These are phyloP conservation scores for Margarornis squamiger DNA, from an alignment of 2,797 vertebrate species.

Conservation along the genomic window DNA sequence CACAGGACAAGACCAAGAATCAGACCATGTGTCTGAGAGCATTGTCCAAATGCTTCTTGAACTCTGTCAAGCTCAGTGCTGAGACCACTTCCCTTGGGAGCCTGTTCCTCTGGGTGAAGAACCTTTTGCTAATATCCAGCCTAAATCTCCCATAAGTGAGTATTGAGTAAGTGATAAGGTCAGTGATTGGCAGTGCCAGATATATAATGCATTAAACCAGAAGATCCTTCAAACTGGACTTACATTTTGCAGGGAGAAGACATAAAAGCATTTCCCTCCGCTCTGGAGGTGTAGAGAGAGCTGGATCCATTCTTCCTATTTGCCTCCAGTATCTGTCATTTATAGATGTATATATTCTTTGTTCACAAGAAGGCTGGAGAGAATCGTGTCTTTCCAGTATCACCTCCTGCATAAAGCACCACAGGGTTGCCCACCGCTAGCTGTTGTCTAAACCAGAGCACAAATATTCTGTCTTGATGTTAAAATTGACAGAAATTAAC, in stretches of 20 bases:
- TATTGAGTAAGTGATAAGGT: not conserved
- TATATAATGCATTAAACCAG: not conserved
- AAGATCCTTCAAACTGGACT: not conserved
- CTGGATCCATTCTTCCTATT: not conserved
- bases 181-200: not conserved
- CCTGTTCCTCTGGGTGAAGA: not conserved
- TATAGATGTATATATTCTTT: not conserved
- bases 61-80: not conserved
- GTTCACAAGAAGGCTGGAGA: not conserved
- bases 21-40: not conserved
- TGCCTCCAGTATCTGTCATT: not conserved
- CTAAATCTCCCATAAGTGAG: not conserved
- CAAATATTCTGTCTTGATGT: not conserved
- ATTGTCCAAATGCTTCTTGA: not conserved
- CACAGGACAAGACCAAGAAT: too few relatives aligned
- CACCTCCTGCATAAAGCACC: not conserved
- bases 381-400: not conserved
- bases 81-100: not conserved
- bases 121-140: not conserved
- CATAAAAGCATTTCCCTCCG: not conserved
- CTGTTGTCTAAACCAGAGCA: not conserved
- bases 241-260: not conserved
- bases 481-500: not conserved
- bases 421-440: not conserved
- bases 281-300: not conserved